phyloP scores from a whole-genome alignment of 2,797 vertebrate genomes.

The Apogon hyalosoma region DNA sequence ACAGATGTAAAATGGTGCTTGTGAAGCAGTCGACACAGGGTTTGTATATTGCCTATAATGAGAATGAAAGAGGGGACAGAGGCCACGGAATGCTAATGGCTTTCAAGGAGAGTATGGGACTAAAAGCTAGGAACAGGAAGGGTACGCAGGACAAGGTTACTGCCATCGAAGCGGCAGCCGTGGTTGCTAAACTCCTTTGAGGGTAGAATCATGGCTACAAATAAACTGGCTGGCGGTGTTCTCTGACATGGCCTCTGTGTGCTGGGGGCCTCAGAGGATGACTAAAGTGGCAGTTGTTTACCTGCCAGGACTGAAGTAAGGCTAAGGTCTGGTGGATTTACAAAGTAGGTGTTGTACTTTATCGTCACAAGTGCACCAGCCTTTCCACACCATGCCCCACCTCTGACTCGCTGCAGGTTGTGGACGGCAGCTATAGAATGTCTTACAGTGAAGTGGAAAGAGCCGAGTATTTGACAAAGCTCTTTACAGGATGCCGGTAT shows the following conservation, averaged over 20 bases:
- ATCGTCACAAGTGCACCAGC: constrained; percentile 1
- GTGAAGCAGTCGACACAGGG: not conserved
- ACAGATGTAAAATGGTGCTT: not conserved
- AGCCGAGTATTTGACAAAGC: no score
- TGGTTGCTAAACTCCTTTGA: constrained; percentile 18
- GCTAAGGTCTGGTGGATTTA: constrained; percentile 18
- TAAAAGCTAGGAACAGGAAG: not conserved
- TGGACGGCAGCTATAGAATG: no score
- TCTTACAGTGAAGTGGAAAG: no score
- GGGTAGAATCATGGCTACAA: constrained; percentile 25
- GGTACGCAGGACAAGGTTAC: constrained; percentile 18
- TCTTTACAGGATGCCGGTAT: no score
- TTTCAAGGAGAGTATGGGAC: constrained; percentile 19
- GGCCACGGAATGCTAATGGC: not conserved
- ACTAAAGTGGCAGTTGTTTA: constrained; percentile 29
- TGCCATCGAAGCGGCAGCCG: constrained; percentile 17
- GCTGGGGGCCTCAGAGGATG: constrained; percentile 11
- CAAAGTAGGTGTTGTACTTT: constrained; percentile 21
- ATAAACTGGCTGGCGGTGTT: constrained; percentile 21
- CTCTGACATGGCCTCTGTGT: constrained; percentile 14
- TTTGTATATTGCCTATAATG: not conserved
- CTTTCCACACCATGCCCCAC: no score
- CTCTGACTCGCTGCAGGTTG: no score
- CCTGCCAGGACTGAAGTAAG: constrained; percentile 6
- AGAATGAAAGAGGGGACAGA: constrained; percentile 1